These are phyloP conservation scores for Melipona beecheii DNA, from an alignment of 2,888 invertebrate genomes.

Conservation along the genomic window DNA sequence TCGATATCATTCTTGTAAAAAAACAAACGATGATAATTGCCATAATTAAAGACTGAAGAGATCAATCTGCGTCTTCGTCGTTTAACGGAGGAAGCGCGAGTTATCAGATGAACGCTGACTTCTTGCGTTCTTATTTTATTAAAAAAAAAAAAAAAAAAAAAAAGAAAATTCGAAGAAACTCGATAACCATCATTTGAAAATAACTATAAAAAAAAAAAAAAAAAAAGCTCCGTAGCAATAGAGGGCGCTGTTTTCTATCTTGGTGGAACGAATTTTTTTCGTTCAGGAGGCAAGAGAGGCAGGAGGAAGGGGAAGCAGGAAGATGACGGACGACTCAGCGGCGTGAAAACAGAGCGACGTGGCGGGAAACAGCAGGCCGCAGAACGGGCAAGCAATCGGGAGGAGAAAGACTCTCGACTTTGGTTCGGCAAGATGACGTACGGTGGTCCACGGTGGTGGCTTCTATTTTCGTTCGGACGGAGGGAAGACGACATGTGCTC, in stretches of 20 bases:
- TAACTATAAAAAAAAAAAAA: no score
- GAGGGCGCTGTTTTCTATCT: neutral
- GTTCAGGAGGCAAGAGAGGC: neutral
- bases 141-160: no score
- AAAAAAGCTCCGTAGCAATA: no score
- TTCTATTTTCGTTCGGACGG: slow-evolving; percentile 78
- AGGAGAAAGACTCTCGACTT: slow-evolving; percentile 35
- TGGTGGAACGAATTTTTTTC: neutral
- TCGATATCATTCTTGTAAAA: neutral
- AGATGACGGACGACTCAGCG: slow-evolving; percentile 45
- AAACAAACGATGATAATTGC: no score
- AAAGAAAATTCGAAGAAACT: neutral
- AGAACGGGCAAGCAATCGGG: slow-evolving; percentile 31
- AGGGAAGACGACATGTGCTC: slow-evolving; percentile 79
- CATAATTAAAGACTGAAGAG: neutral
- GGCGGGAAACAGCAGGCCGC: slow-evolving; percentile 69
- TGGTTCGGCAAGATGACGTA: slow-evolving; percentile 78
- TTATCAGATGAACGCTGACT: neutral
- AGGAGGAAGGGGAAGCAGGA: slow-evolving; percentile 21
- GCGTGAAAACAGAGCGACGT: slow-evolving; percentile 65
- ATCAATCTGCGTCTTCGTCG: neutral
- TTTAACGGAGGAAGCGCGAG: slow-evolving; percentile 20
- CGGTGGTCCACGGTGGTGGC: slow-evolving; percentile 69
- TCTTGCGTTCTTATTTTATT: no score
- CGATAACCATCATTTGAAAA: no score